Evolutionary conservation across 2,797 vertebrate genomes (phyloP).

Genomic region (Trematomus bernacchii): DNA sequence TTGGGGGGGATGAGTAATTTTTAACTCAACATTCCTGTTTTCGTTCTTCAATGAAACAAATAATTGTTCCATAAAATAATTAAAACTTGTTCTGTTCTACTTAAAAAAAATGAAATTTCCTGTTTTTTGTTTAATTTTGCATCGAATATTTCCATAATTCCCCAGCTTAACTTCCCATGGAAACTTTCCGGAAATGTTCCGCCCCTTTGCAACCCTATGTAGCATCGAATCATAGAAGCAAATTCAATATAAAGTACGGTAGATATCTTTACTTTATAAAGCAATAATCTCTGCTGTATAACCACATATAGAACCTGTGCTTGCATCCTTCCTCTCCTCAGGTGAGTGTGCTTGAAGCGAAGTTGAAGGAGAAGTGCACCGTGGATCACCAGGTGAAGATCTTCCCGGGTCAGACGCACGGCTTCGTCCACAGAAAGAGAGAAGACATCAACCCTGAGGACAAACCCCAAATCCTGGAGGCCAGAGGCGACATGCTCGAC

Average conservation of each 20-base stretch:
- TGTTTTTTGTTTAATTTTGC: too few species aligned
- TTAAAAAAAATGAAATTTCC: too few species aligned
- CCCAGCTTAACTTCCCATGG: too few species aligned
- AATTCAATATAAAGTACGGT: neutral
- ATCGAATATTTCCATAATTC: too few species aligned
- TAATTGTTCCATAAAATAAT: too few species aligned
- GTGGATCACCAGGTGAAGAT: slow-evolving; percentile 90
- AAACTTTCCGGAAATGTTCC: too few species aligned
- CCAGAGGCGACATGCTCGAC: slow-evolving; percentile 88
- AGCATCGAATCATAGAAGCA: neutral
- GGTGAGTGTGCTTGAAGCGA: slow-evolving; percentile 87
- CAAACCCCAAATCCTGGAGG: slow-evolving; percentile 88
- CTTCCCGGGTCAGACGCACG: slow-evolving; percentile 93
- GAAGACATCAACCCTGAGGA: slow-evolving; percentile 90
- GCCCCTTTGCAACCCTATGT: too few species aligned
- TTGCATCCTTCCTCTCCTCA: slow-evolving; percentile 51
- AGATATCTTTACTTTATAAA: neutral
- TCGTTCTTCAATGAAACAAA: too few species aligned
- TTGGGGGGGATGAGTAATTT: too few species aligned
- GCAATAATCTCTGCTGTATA: neutral
- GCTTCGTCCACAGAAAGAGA: slow-evolving; percentile 93
- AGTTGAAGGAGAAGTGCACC: slow-evolving; percentile 88
- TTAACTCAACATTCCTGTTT: too few species aligned
- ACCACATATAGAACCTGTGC: neutral
- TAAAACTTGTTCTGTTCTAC: too few species aligned